Conservation (phyloP, 2,888 invertebrate genomes). For the Hanleya hanleyi region DNA sequence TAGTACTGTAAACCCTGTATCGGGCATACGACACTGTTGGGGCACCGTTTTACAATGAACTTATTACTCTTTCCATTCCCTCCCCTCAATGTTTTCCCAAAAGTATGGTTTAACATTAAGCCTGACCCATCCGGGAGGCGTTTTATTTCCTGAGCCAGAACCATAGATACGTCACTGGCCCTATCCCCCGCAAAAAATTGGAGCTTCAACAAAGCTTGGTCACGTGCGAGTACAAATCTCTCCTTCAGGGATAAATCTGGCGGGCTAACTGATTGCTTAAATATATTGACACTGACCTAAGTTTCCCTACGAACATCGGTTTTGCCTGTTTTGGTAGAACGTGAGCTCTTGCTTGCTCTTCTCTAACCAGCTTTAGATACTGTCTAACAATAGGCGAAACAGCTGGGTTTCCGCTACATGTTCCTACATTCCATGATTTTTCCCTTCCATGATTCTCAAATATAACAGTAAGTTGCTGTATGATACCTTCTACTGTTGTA, state of each 20-base stretch:
- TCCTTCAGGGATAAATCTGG: neutral
- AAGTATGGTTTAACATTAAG: constrained; percentile 7
- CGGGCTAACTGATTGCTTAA: neutral
- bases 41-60: neutral
- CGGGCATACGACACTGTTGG: neutral
- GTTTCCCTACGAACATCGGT: neutral
- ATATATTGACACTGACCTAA: neutral
- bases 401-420: constrained; percentile 8
- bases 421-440: neutral
- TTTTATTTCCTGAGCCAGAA: constrained; percentile 4
- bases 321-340: constrained; percentile 3
- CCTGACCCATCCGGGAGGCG: constrained; percentile 8
- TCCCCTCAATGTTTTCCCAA: constrained; percentile 7
- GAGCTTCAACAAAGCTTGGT: constrained; percentile 9
- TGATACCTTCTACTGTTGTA: neutral
- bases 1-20: neutral
- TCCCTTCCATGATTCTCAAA: neutral
- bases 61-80: neutral
- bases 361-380: neutral
- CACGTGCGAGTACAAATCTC: neutral
- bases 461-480: neutral
- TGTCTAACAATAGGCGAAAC: neutral
- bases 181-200: constrained; percentile 10
- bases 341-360: neutral
- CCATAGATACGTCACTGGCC: neutral